Evolutionary conservation across 2,113 vertebrate genomes (phyloP).

Genomic region (Trematomus loennbergii): DNA sequence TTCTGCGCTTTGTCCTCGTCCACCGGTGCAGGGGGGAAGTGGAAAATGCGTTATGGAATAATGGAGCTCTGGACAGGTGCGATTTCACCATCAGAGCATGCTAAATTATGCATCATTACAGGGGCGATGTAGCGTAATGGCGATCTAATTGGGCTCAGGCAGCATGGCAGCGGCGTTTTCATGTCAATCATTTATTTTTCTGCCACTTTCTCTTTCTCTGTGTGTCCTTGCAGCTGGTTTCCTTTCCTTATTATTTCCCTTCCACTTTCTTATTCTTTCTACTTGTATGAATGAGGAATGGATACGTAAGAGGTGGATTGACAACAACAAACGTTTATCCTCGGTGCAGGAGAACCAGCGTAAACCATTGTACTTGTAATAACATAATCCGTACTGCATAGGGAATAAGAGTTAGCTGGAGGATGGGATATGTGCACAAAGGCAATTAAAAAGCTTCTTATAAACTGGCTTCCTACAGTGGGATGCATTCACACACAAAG

Average conservation of each 20-base stretch:
- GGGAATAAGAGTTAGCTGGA: not conserved
- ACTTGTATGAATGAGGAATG: not conserved
- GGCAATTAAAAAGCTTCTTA: constrained; percentile 20
- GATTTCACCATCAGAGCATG: constrained; percentile 36
- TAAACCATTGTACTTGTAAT: not conserved
- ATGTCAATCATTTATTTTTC: constrained; percentile 58
- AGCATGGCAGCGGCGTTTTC: constrained; percentile 45
- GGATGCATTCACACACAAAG: not conserved
- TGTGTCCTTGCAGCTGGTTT: constrained; percentile 15
- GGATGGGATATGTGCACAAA: not conserved
- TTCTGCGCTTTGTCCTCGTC: constrained; percentile 59
- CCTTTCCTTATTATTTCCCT: not conserved
- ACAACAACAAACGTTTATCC: not conserved
- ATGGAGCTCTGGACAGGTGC: constrained; percentile 49
- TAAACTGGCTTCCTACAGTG: constrained; percentile 5
- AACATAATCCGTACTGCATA: not conserved
- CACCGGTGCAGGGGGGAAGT: constrained; percentile 28
- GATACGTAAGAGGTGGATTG: not conserved
- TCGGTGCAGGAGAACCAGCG: constrained; percentile 2
- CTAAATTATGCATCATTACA: constrained; percentile 73
- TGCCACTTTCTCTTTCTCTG: constrained; percentile 19
- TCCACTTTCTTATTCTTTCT: not conserved
- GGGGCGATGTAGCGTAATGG: constrained; percentile 68
- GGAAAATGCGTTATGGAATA: constrained; percentile 34
- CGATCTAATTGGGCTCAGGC: constrained; percentile 68